Percentiles rank a stretch among this genome's conserved stretches.
Evolutionary conservation across 2,888 invertebrate genomes (phyloP).

Genomic region (Trachelus stipa): DNA sequence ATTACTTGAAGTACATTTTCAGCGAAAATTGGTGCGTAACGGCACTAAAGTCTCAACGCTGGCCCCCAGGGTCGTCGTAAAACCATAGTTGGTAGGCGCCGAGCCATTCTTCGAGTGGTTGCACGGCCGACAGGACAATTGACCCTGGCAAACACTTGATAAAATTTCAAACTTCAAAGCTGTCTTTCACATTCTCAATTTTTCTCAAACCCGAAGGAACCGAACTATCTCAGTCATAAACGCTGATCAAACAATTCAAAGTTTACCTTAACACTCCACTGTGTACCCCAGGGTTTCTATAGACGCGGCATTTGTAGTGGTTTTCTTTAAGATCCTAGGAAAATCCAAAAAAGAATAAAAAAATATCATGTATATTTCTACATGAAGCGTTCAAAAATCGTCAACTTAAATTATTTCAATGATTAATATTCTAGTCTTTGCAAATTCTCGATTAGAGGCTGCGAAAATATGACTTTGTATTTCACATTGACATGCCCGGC

Average conservation of each 20-base stretch:
- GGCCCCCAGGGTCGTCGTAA: slow-evolving; percentile 8
- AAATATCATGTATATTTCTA: not conserved
- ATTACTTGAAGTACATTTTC: not conserved
- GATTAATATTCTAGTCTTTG: not conserved
- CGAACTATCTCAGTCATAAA: slow-evolving; percentile 5
- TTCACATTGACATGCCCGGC: slow-evolving; percentile 37
- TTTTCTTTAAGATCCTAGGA: not conserved
- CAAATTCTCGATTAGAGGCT: not conserved
- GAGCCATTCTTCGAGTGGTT: not conserved
- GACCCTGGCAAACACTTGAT: slow-evolving; percentile 4
- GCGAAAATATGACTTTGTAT: not conserved
- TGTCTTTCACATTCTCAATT: slow-evolving; percentile 3
- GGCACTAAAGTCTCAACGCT: not conserved
- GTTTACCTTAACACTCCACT: slow-evolving; percentile 2
- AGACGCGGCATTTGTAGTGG: not conserved
- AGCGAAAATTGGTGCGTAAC: slow-evolving; percentile 4
- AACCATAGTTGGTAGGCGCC: slow-evolving; percentile 1
- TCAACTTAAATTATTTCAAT: not conserved
- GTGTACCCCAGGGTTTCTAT: not conserved
- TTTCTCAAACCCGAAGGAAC: not conserved
- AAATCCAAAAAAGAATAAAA: not conserved
- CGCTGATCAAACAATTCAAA: slow-evolving; percentile 1
- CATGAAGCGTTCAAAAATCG: not conserved
- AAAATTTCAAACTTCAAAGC: slow-evolving; percentile 10
- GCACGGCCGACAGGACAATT: not conserved